phyloP scores from a whole-genome alignment of 2,888 invertebrate species.

The Sisyra terminalis region DNA sequence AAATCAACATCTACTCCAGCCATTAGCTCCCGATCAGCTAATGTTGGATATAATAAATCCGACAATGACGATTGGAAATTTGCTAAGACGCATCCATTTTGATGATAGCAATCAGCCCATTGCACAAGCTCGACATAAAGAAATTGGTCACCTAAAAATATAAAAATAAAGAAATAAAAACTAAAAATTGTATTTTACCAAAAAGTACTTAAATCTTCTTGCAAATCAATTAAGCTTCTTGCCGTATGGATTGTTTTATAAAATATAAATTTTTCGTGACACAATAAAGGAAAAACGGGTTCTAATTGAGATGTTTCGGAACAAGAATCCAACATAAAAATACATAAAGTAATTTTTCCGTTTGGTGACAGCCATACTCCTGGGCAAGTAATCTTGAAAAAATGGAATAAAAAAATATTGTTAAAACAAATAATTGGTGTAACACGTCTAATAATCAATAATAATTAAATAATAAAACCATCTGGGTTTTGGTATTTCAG shows the following conservation, averaged over 20 bases:
- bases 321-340: slow-evolving; percentile 50
- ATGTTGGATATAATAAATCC: slow-evolving; percentile 45
- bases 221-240: slow-evolving; percentile 28
- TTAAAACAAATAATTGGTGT: no score
- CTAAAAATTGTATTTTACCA: not conserved
- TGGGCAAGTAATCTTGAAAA: slow-evolving; percentile 56
- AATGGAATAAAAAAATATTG: not conserved
- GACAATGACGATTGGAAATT: slow-evolving; percentile 45
- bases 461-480: no score
- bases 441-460: no score
- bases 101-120: slow-evolving; percentile 29
- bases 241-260: slow-evolving; percentile 34
- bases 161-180: slow-evolving; percentile 1
- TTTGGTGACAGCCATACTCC: slow-evolving; percentile 72
- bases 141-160: slow-evolving; percentile 33
- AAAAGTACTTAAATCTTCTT: slow-evolving; percentile 26
- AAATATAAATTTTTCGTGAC: slow-evolving; percentile 56
- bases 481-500: no score
- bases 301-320: slow-evolving; percentile 46
- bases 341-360: slow-evolving; percentile 54
- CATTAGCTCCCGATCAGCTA: slow-evolving; percentile 30
- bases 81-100: slow-evolving; percentile 35
- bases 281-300: slow-evolving; percentile 54
- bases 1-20: slow-evolving; percentile 44
- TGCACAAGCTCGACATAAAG: slow-evolving; percentile 48